These are phyloP conservation scores for Nanorana parkeri DNA, from an alignment of 2,113 vertebrate species.

Conservation along the genomic window DNA sequence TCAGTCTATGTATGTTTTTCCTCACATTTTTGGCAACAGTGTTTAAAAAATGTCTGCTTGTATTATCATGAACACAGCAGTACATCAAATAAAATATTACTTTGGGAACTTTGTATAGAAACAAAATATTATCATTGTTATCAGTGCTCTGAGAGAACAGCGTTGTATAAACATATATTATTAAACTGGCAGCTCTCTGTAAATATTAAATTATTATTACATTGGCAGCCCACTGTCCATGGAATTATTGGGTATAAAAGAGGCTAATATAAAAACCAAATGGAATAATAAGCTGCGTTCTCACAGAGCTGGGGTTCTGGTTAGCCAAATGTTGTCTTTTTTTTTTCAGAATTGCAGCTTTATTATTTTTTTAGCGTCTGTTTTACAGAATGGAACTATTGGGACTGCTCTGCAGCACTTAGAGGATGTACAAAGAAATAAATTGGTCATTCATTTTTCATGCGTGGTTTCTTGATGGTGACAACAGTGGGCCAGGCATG, in stretches of 20 bases:
- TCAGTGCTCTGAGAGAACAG: conserved; percentile 28
- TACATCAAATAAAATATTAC: conserved; percentile 47
- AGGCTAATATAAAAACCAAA: conserved; percentile 39
- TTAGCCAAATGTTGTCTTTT: not conserved
- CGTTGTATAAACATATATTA: conserved; percentile 52
- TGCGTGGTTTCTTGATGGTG: no score
- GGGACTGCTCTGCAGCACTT: no score
- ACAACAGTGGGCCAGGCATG: no score
- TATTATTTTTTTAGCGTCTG: not conserved
- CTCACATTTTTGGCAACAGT: conserved; percentile 10
- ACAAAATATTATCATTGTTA: conserved; percentile 49
- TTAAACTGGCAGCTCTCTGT: conserved; percentile 51
- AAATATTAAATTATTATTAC: conserved; percentile 50
- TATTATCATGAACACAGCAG: conserved; percentile 40
- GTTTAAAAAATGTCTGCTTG: conserved; percentile 9
- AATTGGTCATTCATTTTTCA: no score
- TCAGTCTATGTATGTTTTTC: conserved; percentile 24
- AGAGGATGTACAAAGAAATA: no score
- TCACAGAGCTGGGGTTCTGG: conserved; percentile 27
- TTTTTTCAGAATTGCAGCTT: not conserved
- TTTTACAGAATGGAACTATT: no score
- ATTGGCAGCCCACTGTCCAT: conserved; percentile 21
- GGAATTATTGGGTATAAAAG: conserved; percentile 27
- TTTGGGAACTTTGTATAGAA: conserved; percentile 25
- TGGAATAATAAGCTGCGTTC: conserved; percentile 29